Evolutionary conservation across 2,888 invertebrate genomes (phyloP).

Genomic region (Anagyrus pseudococci): DNA sequence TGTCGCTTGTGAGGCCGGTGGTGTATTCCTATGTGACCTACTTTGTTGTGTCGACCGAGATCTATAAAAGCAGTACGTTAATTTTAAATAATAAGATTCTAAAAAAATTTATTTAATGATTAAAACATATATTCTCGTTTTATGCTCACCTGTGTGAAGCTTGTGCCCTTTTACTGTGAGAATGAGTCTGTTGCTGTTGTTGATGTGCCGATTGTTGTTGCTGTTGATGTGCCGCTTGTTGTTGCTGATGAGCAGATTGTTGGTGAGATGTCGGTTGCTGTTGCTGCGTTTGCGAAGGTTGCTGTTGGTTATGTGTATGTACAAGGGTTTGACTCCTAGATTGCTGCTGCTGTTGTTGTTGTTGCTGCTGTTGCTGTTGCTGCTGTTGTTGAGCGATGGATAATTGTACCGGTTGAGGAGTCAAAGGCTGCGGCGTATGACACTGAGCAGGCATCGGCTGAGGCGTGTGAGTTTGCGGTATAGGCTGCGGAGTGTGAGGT

Average conservation of each 20-base stretch:
- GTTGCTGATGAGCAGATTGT: slow-evolving; percentile 49
- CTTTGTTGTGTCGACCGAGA: slow-evolving; percentile 56
- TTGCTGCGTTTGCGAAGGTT: slow-evolving; percentile 54
- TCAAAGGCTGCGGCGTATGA: slow-evolving; percentile 55
- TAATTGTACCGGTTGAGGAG: slow-evolving; percentile 57
- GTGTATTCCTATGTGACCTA: slow-evolving; percentile 55
- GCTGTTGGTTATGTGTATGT: slow-evolving; percentile 48
- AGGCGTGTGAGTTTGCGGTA: slow-evolving; percentile 54
- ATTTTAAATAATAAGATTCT: background rate
- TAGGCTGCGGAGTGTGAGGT: slow-evolving; percentile 56
- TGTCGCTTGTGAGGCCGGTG: slow-evolving; percentile 45
- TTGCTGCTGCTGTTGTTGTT: slow-evolving; percentile 44
- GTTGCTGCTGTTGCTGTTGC: slow-evolving; percentile 49
- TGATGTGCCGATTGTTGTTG: slow-evolving; percentile 48
- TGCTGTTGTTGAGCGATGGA: slow-evolving; percentile 55
- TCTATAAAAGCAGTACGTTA: slow-evolving; percentile 37
- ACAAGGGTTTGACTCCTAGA: slow-evolving; percentile 36
- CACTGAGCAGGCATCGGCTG: slow-evolving; percentile 53
- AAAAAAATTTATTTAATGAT: background rate
- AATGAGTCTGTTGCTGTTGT: slow-evolving; percentile 49
- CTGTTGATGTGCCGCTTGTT: slow-evolving; percentile 47
- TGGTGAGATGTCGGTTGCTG: slow-evolving; percentile 48
- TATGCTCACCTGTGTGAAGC: slow-evolving; percentile 50
- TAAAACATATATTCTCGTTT: background rate
- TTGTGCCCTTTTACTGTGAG: slow-evolving; percentile 55